Evolutionary conservation across 2,113 vertebrate species (phyloP), one percentile per base, ranked within the genome.

Genomic region (Pedionomus torquatus): DNA sequence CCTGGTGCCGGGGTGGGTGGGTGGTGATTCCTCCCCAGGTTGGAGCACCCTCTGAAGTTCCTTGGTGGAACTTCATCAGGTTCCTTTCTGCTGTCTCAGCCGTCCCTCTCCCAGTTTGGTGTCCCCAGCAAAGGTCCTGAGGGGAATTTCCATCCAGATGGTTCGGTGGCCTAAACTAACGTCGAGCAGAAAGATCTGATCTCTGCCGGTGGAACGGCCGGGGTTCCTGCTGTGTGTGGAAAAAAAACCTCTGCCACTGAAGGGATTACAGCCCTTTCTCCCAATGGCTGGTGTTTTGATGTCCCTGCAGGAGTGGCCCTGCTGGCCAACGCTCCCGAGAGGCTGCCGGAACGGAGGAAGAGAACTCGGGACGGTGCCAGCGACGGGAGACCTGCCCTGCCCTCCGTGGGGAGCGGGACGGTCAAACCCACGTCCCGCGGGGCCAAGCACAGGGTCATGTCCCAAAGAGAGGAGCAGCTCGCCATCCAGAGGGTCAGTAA

Each of bases 281-380:
- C 31, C 69, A 20, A 7, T 41, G 21, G 20, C n/a, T 61, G 1
- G 7, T 2, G 16, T 17, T 66, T 52, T 17, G 14, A 2, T 2
- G 0, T 17, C 65, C 13, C 76, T 31, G 15, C 95, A 99, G 99
- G 99, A 28, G 99, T 99, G 70, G 99, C 99, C 0, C 97, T 99
- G 65, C 97, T 99, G 74, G 99, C 99, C 49, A 99, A 99, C 0
- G 99, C 99, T 20, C 99, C 99, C 0, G 99, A 99, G 87, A 98
- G 98, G 6, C 96, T 99, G 20, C 98, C 99, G 0, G 99, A 99
- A 70, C 98, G 98, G 85, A 98, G 95, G 89, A 98, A 97, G 84
- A 98, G 98, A n/a, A 30, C 94, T 7, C 98, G 99, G 19, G 99
- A 99, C 17, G 84, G 96, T 0, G 51, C 96, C 0, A 5, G 66